Conservation (phyloP, 2,888 invertebrate species). For the Drosophila nr. fundita region DNA sequence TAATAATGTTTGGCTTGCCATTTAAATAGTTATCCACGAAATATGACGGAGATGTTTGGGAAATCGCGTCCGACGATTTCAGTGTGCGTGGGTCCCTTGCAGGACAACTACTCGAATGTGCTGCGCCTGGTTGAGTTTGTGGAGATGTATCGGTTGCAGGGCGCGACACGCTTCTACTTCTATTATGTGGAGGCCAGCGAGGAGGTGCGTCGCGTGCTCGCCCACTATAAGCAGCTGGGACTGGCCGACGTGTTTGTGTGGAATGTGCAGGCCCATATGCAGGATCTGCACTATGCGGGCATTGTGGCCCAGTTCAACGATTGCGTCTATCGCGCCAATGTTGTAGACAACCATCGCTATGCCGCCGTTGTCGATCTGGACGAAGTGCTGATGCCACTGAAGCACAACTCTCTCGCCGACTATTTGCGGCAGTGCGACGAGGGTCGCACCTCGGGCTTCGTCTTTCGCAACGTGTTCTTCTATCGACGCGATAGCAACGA, state of each 20-base stretch:
- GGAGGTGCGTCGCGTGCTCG: conserved; percentile 82
- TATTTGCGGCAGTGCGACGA: conserved; percentile 80
- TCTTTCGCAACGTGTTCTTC: conserved; percentile 86
- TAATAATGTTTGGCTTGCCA: background rate
- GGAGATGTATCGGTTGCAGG: conserved; percentile 85
- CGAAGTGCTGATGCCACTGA: conserved; percentile 92
- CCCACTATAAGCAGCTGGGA: conserved; percentile 79
- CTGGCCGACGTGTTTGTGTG: conserved; percentile 84
- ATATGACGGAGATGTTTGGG: conserved; percentile 71
- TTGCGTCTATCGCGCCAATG: conserved; percentile 95
- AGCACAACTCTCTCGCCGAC: conserved; percentile 89
- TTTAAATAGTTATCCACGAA: conserved; percentile 71
- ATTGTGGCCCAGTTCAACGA: conserved; percentile 96
- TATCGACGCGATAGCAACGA: conserved; percentile 85
- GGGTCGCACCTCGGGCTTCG: conserved; percentile 83
- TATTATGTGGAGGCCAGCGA: conserved; percentile 84
- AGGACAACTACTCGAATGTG: conserved; percentile 84
- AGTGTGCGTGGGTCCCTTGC: conserved; percentile 85
- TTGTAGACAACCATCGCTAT: conserved; percentile 89
- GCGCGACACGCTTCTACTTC: conserved; percentile 85
- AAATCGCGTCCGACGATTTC: conserved; percentile 79
- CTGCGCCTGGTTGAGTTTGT: conserved; percentile 86
- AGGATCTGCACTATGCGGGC: conserved; percentile 87
- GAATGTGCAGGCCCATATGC: conserved; percentile 82
- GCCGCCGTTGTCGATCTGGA: conserved; percentile 94